These are phyloP conservation scores for Poecile montanus DNA, from an alignment of 2,797 vertebrate species.

Conservation along the genomic window DNA sequence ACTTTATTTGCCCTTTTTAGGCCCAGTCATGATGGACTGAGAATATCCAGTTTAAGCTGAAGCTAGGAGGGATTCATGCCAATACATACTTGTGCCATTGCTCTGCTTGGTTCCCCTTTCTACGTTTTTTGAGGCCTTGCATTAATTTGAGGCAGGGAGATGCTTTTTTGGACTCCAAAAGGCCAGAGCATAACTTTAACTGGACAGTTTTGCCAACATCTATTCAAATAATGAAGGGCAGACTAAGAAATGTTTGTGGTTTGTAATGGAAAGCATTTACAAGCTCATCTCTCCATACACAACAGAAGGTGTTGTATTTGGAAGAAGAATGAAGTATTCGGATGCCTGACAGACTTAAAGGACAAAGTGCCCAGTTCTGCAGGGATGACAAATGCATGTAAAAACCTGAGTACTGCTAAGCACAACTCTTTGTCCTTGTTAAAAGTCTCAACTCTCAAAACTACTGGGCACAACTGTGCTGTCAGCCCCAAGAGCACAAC, in stretches of 20 bases:
- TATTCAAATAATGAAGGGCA: conserved; percentile 16
- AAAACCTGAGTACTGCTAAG: neutral
- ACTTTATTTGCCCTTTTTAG: neutral
- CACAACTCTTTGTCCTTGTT: neutral
- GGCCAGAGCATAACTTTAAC: neutral
- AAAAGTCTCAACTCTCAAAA: neutral
- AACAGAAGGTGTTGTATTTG: neutral
- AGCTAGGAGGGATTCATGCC: neutral
- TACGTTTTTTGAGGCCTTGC: neutral
- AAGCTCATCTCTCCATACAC: neutral
- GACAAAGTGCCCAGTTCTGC: neutral
- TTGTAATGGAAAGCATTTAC: conserved; percentile 9
- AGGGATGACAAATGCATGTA: neutral
- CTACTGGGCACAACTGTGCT: neutral
- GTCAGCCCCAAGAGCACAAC: neutral
- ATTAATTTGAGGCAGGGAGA: neutral
- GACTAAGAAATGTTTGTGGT: conserved; percentile 6
- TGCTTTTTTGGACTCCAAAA: neutral
- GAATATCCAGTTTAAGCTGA: neutral
- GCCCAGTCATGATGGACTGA: neutral
- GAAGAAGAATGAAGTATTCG: neutral
- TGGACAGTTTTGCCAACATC: neutral
- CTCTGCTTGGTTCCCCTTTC: neutral
- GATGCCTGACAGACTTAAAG: neutral
- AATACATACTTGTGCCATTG: neutral